Evolutionary conservation across 2,888 invertebrate genomes (phyloP), one percentile per base, ranked within the genome.

Genomic region (Acrocyrtus sp.): DNA sequence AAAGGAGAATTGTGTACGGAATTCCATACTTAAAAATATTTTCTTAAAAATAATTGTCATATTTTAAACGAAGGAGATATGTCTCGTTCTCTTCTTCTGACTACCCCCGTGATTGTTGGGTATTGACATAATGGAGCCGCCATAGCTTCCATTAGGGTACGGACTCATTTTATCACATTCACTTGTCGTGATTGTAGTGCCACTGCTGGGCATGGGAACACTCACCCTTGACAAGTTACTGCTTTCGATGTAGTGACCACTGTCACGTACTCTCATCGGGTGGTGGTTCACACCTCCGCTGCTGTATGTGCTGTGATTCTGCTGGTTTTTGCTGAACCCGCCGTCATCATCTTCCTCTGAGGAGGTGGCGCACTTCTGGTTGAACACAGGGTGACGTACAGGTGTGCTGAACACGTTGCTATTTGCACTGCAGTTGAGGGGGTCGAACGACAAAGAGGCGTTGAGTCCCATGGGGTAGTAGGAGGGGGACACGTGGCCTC

Each of bases 321-420:
- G 47, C 48, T 74, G 69, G 21, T 67, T 39, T 47, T 72, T 72
- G n/a, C n/a, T n/a, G 56, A 79, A 79, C 19, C 80, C 80, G n/a
- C 79, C 80, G 39, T 80, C 80, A 27, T 80, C 80, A 57, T 80
- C 80, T 48, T 78, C 79, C 51, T 78, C 78, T 15, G 78, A 77
- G 10, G 77, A 72, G 41, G 63, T 21, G 29, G 41, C 10, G 21
- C 29, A 45, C 17, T 47, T 58, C 6, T 57, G 48, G 19, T 66
- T 75, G 47, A 72, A 72, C 54, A 75, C 62, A n/a, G 4, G 27
- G 48, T 39, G 43, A 45, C 53, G 65, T 17, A 34, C 5, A 5
- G 67, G 57, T 10, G 48, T 58, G 41, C 24, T 57, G 48, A 57
- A 66, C 41, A 66, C 29, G 34, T 34, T 39, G 26, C 41, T 45